Base-by-base conservation (phyloP, 2,888 invertebrate genomes). In the Augochlorella aurata region DNA sequence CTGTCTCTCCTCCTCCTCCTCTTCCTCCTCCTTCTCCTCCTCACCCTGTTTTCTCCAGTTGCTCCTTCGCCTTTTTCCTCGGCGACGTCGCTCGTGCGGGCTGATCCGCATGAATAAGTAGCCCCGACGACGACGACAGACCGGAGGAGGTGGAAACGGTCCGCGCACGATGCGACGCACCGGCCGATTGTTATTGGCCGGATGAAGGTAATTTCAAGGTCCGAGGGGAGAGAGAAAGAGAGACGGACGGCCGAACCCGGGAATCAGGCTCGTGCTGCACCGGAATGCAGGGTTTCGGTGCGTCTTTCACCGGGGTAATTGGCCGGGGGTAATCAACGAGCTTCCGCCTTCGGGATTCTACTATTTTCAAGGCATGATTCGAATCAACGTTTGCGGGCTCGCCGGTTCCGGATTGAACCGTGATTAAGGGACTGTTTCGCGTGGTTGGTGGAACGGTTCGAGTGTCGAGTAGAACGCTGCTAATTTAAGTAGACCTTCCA, bases 191-290 rank as follows among this genome's bases (percentile, higher is more conserved):
- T 82, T 76, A 74, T 76, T 67, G 76, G 16, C 82, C 82, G 82
- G 82, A 83, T 74, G 79, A 76, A 70, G 54, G 67, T 82, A 82
- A 83, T 83, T 83, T 83, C 83, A 83, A 79, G 83, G 82, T 79
- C 75, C 72, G 69, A 65, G 78, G 18, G 18, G 18, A 18, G 38
- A 18, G 38, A 63, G 63, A 16, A 24, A 63, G 18, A 18, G 8
- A 7, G 18, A 16, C 38, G 18, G 29, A 24, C 61, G 14, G 29
- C 14, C 14, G 61, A 38, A 61, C 61, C 61, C 16, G 29, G 16
- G 54, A 61, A 61, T 29, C 38, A 38, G 38, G 63, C 63, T 63
- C 29, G 38, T 63, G 63, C 63, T 63, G 38, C 38, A 24, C 61
- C 8, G 29, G 63, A 38, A 49, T 8, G 52, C n/a, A n/a, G n/a